phyloP scores from a whole-genome alignment of 2,888 invertebrate genomes.

The Agonopterix alstromeriana region DNA sequence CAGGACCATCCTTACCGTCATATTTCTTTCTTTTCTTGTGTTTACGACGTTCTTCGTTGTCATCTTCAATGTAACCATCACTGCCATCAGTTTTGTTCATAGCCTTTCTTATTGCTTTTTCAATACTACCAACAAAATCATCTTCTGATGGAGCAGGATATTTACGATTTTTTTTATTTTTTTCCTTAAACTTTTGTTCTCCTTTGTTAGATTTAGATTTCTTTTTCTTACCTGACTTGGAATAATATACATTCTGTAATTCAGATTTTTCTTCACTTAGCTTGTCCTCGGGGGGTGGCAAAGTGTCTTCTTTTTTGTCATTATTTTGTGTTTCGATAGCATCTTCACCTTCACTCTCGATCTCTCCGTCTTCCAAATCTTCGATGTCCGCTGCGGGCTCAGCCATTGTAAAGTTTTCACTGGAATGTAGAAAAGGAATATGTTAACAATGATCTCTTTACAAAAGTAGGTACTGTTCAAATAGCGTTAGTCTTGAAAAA shows the following conservation, averaged over 20 bases:
- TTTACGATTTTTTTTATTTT: conserved; percentile 69
- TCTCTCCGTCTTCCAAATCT: conserved; percentile 92
- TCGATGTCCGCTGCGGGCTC: conserved; percentile 51
- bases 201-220: conserved; percentile 67
- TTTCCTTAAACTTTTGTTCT: conserved; percentile 67
- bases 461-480: neutral
- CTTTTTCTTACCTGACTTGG: conserved; percentile 72
- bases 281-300: conserved; percentile 17
- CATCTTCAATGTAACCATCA: conserved; percentile 55
- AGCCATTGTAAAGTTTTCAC: conserved; percentile 50
- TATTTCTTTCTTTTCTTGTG: conserved; percentile 77
- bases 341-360: conserved; percentile 80
- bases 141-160: conserved; percentile 69
- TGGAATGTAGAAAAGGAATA: conserved; percentile 45
- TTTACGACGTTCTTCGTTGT: conserved; percentile 66
- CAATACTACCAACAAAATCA: conserved; percentile 87
- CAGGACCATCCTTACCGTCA: conserved; percentile 74
- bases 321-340: conserved; percentile 30
- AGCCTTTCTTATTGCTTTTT: conserved; percentile 86
- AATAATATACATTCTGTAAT: conserved; percentile 44
- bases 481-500: neutral
- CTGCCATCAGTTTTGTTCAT: conserved; percentile 81
- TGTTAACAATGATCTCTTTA: neutral
- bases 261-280: conserved; percentile 27
- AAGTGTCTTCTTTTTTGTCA: conserved; percentile 29